Evolutionary conservation across 1,140 invertebrate genomes (phyloP).

Genomic region (Bursaphelenchus mucronatus): DNA sequence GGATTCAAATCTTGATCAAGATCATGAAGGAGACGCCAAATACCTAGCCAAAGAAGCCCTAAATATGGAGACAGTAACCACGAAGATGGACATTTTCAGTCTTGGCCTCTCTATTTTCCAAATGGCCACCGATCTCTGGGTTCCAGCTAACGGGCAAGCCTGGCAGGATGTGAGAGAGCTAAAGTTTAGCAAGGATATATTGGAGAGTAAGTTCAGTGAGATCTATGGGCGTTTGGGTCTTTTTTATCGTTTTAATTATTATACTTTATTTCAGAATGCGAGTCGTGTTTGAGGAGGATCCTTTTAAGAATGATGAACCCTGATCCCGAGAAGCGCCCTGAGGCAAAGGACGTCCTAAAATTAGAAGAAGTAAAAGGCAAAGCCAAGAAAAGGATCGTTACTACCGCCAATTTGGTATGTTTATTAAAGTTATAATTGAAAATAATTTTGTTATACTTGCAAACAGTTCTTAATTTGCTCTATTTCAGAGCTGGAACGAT

Average conservation of each 20-base stretch:
- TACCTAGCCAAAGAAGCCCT: conserved; percentile 74
- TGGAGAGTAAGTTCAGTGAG: conserved; percentile 1
- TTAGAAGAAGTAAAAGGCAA: not conserved
- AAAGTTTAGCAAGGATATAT: conserved; percentile 61
- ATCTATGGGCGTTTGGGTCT: not conserved
- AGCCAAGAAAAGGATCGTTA: too few species aligned
- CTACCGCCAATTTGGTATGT: too few species aligned
- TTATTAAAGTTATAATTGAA: too few species aligned
- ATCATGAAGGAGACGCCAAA: conserved; percentile 71
- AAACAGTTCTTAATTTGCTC: too few species aligned
- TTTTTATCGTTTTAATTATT: not conserved
- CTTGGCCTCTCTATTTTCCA: conserved; percentile 73
- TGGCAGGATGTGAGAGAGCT: conserved; percentile 70
- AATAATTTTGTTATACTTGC: too few species aligned
- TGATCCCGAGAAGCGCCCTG: conserved; percentile 6
- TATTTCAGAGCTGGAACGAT: too few species aligned
- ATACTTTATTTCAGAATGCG: not conserved
- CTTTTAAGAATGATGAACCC: conserved; percentile 5
- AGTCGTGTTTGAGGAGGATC: not conserved
- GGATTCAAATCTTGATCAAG: conserved; percentile 25
- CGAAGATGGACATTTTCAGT: conserved; percentile 67
- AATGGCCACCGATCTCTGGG: conserved; percentile 70
- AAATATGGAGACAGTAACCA: conserved; percentile 67
- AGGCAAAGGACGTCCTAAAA: conserved; percentile 3
- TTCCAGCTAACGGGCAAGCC: conserved; percentile 69